phyloP scores from a whole-genome alignment of 2,888 invertebrate genomes.

The Nomada flava region DNA sequence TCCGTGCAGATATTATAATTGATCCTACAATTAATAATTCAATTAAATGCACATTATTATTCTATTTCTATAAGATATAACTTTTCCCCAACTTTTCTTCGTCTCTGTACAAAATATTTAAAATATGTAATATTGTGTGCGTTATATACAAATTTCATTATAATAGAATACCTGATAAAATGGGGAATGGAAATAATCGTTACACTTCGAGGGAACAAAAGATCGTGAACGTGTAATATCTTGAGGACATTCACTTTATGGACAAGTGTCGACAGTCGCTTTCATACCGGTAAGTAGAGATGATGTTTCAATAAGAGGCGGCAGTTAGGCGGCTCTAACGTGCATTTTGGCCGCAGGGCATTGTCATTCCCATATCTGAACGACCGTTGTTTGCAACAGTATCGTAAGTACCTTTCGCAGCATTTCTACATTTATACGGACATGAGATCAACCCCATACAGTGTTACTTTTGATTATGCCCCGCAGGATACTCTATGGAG shows the following conservation, averaged over 20 bases:
- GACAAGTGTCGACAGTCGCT: slow-evolving; percentile 74
- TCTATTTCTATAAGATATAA: no score
- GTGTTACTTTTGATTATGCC: slow-evolving; percentile 67
- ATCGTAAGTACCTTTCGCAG: slow-evolving; percentile 58
- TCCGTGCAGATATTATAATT: no score
- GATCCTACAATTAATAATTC: no score
- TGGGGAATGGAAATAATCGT: slow-evolving; percentile 26
- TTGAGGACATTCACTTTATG: slow-evolving; percentile 71
- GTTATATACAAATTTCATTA: not conserved
- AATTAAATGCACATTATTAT: no score
- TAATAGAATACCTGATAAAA: not conserved
- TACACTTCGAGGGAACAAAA: slow-evolving; percentile 37
- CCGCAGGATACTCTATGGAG: not conserved
- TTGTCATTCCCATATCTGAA: slow-evolving; percentile 76
- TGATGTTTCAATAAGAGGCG: slow-evolving; percentile 81
- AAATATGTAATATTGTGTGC: not conserved
- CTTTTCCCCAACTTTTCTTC: no score
- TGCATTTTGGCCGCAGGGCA: slow-evolving; percentile 77
- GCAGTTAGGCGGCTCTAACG: slow-evolving; percentile 80
- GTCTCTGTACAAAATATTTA: not conserved
- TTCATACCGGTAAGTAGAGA: slow-evolving; percentile 70
- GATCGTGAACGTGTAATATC: slow-evolving; percentile 32
- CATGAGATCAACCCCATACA: slow-evolving; percentile 54
- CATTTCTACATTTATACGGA: slow-evolving; percentile 55
- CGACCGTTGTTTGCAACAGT: slow-evolving; percentile 66